These are phyloP conservation scores for Mythimna pallens DNA, from an alignment of 2,888 invertebrate genomes.

Conservation along the genomic window DNA sequence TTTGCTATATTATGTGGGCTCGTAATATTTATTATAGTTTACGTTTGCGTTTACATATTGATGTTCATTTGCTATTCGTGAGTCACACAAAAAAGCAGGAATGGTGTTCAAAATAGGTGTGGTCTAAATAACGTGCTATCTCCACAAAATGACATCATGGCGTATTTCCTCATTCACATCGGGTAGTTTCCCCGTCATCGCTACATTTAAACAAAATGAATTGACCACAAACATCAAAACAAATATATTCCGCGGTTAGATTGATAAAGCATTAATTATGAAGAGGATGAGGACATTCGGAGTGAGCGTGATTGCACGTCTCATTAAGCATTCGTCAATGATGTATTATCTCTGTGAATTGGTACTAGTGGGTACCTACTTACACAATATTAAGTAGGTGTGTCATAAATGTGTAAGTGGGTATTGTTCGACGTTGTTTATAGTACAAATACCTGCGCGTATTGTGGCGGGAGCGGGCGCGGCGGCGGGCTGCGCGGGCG, in stretches of 20 bases:
- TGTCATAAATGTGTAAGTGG: constrained; percentile 65
- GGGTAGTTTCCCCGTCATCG: constrained; percentile 37
- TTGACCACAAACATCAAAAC: constrained; percentile 33
- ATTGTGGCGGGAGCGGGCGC: constrained; percentile 65
- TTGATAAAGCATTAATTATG: constrained; percentile 25
- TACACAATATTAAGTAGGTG: constrained; percentile 69
- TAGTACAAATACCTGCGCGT: constrained; percentile 70
- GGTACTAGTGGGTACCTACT: constrained; percentile 37
- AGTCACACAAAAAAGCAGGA: not conserved
- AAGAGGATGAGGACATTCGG: constrained; percentile 28
- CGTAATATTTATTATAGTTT: constrained; percentile 3
- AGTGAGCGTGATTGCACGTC: constrained; percentile 36
- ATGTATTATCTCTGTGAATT: constrained; percentile 51
- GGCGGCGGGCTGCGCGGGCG: constrained; percentile 63
- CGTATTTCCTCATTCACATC: constrained; percentile 53
- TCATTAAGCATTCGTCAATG: constrained; percentile 48
- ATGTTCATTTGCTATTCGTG: not conserved
- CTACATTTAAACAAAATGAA: constrained; percentile 45
- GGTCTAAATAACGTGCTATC: constrained; percentile 1
- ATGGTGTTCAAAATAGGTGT: constrained; percentile 12
- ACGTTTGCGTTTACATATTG: not conserved
- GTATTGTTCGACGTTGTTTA: constrained; percentile 63
- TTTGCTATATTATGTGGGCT: not conserved
- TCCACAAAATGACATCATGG: constrained; percentile 43
- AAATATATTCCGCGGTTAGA: constrained; percentile 25